Evolutionary conservation across 2,888 invertebrate genomes (phyloP).

Genomic region (Galeopsomyia nigrocyanea): DNA sequence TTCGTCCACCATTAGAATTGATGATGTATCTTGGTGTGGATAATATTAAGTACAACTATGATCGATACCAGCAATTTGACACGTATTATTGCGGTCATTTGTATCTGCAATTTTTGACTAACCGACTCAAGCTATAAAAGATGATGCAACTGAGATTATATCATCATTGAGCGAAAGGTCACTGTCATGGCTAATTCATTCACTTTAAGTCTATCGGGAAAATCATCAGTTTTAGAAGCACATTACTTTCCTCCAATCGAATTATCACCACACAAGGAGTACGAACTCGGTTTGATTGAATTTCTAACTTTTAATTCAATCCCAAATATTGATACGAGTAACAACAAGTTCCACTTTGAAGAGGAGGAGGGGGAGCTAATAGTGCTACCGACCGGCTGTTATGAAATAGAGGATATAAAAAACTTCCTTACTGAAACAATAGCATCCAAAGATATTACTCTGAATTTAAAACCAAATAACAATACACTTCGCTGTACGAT

Average conservation of each 20-base stretch:
- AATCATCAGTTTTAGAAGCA: conserved; percentile 49
- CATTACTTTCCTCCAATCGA: conserved; percentile 55
- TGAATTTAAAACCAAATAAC: conserved; percentile 51
- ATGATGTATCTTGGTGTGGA: conserved; percentile 44
- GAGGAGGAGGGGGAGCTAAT: conserved; percentile 50
- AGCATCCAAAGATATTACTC: conserved; percentile 12
- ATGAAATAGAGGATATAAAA: conserved; percentile 59
- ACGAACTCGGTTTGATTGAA: conserved; percentile 57
- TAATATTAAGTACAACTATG: conserved; percentile 47
- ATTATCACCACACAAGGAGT: conserved; percentile 50
- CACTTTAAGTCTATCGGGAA: conserved; percentile 56
- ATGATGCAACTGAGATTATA: neutral
- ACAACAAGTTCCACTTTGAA: conserved; percentile 57
- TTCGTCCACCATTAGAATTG: conserved; percentile 33
- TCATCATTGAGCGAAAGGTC: conserved; percentile 4
- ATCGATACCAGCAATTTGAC: conserved; percentile 45
- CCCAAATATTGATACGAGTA: conserved; percentile 59
- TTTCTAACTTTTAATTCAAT: conserved; percentile 59
- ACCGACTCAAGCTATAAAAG: conserved; percentile 17
- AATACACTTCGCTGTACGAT: conserved; percentile 56
- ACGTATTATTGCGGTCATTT: conserved; percentile 46
- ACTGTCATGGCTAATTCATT: conserved; percentile 51
- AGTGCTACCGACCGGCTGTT: conserved; percentile 57
- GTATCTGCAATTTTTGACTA: conserved; percentile 45
- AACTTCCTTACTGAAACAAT: conserved; percentile 47